These are phyloP conservation scores for Aethina tumida DNA, from an alignment of 1,140 invertebrate genomes.

Conservation along the genomic window DNA sequence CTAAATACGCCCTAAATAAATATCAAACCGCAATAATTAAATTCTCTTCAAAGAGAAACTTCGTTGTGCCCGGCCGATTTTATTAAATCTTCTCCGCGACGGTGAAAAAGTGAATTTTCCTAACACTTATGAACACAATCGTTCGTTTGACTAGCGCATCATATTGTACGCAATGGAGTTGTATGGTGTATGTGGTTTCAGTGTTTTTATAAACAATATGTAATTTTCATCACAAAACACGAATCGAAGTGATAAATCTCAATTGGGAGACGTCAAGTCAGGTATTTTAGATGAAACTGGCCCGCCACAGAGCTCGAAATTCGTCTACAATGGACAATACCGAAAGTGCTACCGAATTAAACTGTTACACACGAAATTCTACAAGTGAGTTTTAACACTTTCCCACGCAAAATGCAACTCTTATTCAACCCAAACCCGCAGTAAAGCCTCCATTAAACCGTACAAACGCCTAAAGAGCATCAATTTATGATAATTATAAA, in stretches of 20 bases:
- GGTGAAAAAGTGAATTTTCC: conserved; percentile 10
- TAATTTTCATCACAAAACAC: conserved; percentile 1
- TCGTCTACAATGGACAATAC: neutral
- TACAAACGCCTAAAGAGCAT: neutral
- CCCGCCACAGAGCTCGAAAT: neutral
- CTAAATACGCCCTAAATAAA: no score
- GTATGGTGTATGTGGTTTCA: conserved; percentile 26
- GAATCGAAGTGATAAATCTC: neutral
- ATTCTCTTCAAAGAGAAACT: no score
- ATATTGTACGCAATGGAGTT: conserved; percentile 34
- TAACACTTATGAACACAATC: conserved; percentile 18
- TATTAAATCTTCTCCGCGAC: neutral
- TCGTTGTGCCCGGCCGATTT: neutral
- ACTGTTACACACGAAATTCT: conserved; percentile 21
- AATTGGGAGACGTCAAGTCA: conserved; percentile 1
- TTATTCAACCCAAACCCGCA: neutral
- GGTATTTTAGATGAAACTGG: neutral
- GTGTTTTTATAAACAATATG: conserved; percentile 26
- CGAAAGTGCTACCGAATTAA: conserved; percentile 21
- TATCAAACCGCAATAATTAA: no score
- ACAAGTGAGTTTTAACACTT: conserved; percentile 8
- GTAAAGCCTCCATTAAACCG: neutral
- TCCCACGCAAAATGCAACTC: neutral
- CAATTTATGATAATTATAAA: neutral
- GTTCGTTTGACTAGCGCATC: conserved; percentile 24